Conservation (phyloP, 2,113 vertebrate species). For the Fregetta grallaria region DNA sequence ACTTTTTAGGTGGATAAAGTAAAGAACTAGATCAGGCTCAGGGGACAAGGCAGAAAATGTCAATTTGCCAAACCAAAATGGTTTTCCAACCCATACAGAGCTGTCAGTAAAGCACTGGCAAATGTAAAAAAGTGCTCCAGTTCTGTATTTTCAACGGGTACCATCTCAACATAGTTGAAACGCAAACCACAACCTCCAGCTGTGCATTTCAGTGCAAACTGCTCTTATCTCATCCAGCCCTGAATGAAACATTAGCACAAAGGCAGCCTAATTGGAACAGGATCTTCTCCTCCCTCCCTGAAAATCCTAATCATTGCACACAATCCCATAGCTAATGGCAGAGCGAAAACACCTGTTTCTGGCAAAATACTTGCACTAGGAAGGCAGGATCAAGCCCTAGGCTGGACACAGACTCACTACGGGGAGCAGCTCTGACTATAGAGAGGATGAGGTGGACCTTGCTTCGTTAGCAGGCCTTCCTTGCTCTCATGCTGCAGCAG, state of each 20-base stretch:
- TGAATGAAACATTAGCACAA: slow-evolving; percentile 24
- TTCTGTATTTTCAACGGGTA: slow-evolving; percentile 60
- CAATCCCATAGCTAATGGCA: slow-evolving; percentile 12
- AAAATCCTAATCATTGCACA: slow-evolving; percentile 48
- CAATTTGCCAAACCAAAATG: slow-evolving; percentile 53
- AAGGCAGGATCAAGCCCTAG: not conserved
- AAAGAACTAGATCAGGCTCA: slow-evolving; percentile 61
- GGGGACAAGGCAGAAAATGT: slow-evolving; percentile 58
- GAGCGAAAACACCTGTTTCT: not conserved
- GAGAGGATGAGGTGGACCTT: not conserved
- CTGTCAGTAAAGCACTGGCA: slow-evolving; percentile 53
- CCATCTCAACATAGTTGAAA: slow-evolving; percentile 51
- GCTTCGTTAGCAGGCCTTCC: not conserved
- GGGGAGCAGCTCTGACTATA: not conserved
- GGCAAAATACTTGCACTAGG: not conserved
- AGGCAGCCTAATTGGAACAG: slow-evolving; percentile 29
- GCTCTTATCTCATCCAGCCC: slow-evolving; percentile 3
- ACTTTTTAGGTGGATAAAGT: not conserved
- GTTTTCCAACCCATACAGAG: slow-evolving; percentile 46
- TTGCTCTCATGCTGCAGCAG: not conserved
- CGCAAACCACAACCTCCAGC: slow-evolving; percentile 36
- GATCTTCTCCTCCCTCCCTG: slow-evolving; percentile 26
- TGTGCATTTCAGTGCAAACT: slow-evolving; percentile 34
- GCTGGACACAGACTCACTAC: not conserved
- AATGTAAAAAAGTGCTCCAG: slow-evolving; percentile 25